A percentile compares a stretch with the other conserved stretches of the same genome.
Evolutionary conservation across 2,113 vertebrate genomes (phyloP).

Genomic region (Myrmecophaga tridactyla): DNA sequence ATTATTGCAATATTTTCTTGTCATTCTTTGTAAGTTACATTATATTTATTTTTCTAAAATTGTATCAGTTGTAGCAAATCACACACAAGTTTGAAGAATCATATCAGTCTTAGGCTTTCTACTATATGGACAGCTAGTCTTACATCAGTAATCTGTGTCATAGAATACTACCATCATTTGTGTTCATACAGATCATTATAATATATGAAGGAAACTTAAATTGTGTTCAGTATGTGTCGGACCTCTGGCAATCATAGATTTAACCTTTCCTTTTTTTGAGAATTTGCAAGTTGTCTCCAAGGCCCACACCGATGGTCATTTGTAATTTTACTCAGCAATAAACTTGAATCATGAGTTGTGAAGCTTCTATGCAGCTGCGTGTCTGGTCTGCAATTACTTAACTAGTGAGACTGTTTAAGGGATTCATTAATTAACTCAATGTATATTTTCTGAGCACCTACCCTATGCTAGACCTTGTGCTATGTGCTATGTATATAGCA

Average conservation of each 20-base stretch:
- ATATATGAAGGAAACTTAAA: neutral
- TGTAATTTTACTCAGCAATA: neutral
- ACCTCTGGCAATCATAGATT: neutral
- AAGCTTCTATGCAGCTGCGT: neutral
- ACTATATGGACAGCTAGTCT: neutral
- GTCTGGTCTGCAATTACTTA: neutral
- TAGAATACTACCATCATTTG: neutral
- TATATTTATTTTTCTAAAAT: neutral
- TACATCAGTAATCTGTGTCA: neutral
- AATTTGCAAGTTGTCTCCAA: neutral
- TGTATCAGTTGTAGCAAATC: neutral
- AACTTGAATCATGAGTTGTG: neutral
- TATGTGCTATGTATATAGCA: neutral
- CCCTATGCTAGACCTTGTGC: neutral
- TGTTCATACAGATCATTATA: neutral
- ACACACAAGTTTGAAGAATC: neutral
- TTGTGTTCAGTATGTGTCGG: neutral
- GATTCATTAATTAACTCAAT: neutral
- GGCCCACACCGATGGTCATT: neutral
- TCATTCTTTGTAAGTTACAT: neutral
- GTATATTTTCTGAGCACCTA: too few species aligned
- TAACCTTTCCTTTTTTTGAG: neutral
- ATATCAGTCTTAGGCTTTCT: neutral
- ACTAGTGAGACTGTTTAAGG: conserved; percentile 3
- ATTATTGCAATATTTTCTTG: neutral